Percentiles rank a stretch among this genome's conserved stretches.
Conservation (phyloP, 2,797 vertebrate genomes). For the Liasis olivaceus region DNA sequence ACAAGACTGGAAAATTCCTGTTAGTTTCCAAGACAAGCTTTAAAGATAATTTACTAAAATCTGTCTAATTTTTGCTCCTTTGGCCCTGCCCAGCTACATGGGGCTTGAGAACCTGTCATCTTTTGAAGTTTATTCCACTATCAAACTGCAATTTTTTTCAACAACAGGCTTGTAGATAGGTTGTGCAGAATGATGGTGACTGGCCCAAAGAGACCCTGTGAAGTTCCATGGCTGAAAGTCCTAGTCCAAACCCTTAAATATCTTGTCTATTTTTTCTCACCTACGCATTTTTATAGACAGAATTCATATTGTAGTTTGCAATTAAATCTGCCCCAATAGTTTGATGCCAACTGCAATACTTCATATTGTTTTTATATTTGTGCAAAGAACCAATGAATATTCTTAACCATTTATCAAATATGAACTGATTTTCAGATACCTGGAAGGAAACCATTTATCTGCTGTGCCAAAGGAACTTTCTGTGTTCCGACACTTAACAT, state of each 20-base stretch:
- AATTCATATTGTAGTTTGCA: neutral
- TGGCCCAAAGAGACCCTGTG: neutral
- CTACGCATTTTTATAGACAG: neutral
- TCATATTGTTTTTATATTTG: conserved; percentile 25
- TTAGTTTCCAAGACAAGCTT: neutral
- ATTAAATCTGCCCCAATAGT: neutral
- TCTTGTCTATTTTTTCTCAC: neutral
- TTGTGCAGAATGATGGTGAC: neutral
- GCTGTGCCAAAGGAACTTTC: conserved; percentile 91
- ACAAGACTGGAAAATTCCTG: neutral
- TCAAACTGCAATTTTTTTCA: neutral
- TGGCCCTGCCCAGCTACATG: neutral
- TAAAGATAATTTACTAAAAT: neutral
- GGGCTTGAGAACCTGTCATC: neutral
- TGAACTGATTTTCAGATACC: conserved; percentile 82
- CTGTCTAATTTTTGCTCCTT: neutral
- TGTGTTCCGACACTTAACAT: conserved; percentile 87
- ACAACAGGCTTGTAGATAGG: neutral
- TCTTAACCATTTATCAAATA: conserved; percentile 16
- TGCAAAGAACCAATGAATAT: conserved; percentile 38
- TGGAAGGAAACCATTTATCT: conserved; percentile 94
- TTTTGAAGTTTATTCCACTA: neutral
- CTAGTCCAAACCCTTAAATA: neutral
- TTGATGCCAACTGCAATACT: conserved; percentile 14
- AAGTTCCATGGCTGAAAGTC: neutral